Base-by-base conservation (phyloP, 2,113 vertebrate genomes). In the Hippoglossus stenolepis region DNA sequence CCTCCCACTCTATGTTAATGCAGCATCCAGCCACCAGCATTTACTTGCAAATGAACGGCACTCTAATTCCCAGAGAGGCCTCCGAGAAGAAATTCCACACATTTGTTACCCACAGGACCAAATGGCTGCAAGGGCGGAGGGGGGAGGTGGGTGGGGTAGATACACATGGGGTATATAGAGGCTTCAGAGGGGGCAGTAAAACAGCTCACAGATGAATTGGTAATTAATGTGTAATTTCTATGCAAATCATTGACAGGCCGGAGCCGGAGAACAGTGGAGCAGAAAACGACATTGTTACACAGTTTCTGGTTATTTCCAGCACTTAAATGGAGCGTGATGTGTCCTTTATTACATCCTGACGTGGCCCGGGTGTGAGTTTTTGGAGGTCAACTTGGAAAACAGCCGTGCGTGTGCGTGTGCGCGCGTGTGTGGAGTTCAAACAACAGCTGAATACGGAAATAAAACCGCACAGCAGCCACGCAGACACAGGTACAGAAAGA, bases 11-110 rank as follows among this genome's bases (percentile, higher is more conserved):
- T 61, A 31, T 59, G 60, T 12, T 31, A 57, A 73, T 82, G 72
- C 75, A 61, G 61, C 77, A 80, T 80, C 87, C 18, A 68, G 56
- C 75, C 84, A 75, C 57, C 85, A 51, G 85, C 82, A 91, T 92
- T 93, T 92, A 87, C 92, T 92, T 90, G 89, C 87, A 92, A 93
- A 93, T 92, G 85, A 93, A 90, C 90, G 71, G 80, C 86, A 69
- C 80, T 78, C 73, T 80, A 64, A 87, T 89, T 89, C 87, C 87
- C 88, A 83, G 59, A 86, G 85, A 86, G 89, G 90, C 87, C 90
- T 90, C 92, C 82, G 83, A 86, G 86, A 92, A 84, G 88, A 91
- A 84, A 93, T 92, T 92, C 90, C 90, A 85, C 86, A 87, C 92
- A 84, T 89, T 90, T 84, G 89, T 87, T 87, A 69, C 79, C 87